Evolutionary conservation across 2,888 invertebrate genomes (phyloP).

Genomic region (Epiblema foenella): DNA sequence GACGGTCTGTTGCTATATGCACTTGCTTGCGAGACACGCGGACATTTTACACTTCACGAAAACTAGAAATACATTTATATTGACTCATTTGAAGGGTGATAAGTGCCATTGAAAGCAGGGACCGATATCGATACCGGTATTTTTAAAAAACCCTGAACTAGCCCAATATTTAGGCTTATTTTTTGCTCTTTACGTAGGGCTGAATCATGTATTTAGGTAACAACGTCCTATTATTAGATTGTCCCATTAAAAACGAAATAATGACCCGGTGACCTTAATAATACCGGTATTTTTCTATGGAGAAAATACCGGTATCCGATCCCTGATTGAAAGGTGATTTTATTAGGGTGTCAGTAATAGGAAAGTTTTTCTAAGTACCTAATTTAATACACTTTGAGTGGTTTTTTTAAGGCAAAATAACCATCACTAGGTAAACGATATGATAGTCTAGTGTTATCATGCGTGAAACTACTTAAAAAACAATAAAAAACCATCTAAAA

Average conservation of each 20-base stretch:
- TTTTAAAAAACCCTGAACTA: too few species aligned
- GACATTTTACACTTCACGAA: constrained; percentile 53
- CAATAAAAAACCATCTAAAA: constrained; percentile 2
- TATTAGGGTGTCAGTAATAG: not conserved
- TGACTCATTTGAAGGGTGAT: too few species aligned
- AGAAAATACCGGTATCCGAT: too few species aligned
- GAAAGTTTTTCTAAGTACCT: not conserved
- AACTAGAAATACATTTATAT: not conserved
- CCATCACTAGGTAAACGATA: not conserved
- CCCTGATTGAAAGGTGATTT: too few species aligned
- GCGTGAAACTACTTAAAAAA: not conserved
- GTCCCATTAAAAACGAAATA: too few species aligned
- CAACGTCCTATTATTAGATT: too few species aligned
- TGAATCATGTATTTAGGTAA: too few species aligned
- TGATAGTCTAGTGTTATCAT: not conserved
- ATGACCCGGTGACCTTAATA: too few species aligned
- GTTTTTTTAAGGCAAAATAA: not conserved
- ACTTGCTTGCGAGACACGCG: constrained; percentile 56
- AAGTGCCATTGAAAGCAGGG: not conserved
- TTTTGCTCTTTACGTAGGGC: too few species aligned
- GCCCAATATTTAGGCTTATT: too few species aligned
- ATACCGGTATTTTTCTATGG: too few species aligned
- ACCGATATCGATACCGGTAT: too few species aligned
- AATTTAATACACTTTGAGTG: not conserved
- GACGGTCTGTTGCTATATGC: constrained; percentile 83